Evolutionary conservation across 2,888 invertebrate species (phyloP).

Genomic region (Allygus modestus): DNA sequence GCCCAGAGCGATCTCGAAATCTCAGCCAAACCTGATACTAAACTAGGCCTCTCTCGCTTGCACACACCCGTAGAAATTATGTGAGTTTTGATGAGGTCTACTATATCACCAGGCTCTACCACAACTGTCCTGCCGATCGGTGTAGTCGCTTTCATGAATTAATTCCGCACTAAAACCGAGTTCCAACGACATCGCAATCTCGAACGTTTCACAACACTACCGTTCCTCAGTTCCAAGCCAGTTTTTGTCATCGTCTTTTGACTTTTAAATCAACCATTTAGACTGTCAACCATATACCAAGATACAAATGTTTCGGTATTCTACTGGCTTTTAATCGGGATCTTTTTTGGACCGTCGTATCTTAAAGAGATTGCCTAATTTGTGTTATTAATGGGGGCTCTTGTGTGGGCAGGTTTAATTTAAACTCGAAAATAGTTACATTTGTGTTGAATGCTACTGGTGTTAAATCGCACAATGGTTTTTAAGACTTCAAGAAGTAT

Average conservation of each 20-base stretch:
- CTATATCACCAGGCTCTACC: not conserved
- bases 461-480: too few relatives aligned
- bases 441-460: too few relatives aligned
- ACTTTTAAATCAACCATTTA: slow-evolving; percentile 11
- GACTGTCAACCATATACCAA: not conserved
- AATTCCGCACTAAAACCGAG: not conserved
- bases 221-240: not conserved
- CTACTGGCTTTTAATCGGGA: not conserved
- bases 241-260: slow-evolving; percentile 1
- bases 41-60: not conserved
- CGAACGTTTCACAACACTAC: not conserved
- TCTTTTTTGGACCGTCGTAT: not conserved
- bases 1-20: too few relatives aligned
- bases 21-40: too few relatives aligned
- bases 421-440: too few relatives aligned
- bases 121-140: not conserved
- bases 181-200: slow-evolving; percentile 1
- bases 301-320: not conserved
- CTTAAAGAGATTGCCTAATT: not conserved
- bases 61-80: not conserved
- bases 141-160: too few relatives aligned
- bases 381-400: not conserved
- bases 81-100: not conserved
- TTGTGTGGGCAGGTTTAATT: too few relatives aligned
- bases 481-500: too few relatives aligned